Base-by-base conservation (phyloP, 2,888 invertebrate genomes). In the Chrysolina haemoptera region DNA sequence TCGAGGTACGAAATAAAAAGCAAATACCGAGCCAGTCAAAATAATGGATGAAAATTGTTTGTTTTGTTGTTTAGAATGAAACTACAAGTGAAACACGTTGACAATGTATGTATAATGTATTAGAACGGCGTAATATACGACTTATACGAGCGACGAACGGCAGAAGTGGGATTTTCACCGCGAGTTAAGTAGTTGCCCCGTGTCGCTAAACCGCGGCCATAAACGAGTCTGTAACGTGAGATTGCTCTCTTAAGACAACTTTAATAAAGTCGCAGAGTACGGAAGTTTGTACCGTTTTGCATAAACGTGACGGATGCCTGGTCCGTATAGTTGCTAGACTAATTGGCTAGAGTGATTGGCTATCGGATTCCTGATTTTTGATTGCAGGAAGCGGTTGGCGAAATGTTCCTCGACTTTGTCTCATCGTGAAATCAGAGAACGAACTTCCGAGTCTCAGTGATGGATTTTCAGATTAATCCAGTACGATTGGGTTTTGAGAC, bases 11-110 rank as follows among this genome's bases (percentile, higher is more conserved):
- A 64, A 64, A 71, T 67, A 76, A 65, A 72, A 64, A 55, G 67
- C 27, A 55, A 68, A 73, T 73, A 75, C 63, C 67, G 64, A 71
- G 69, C 76, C 72, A 76, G 78, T 76, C 78, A 77, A 77, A 77
- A 77, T 77, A 77, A 77, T 70, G 75, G 67, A 74, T 74, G 78
- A 70, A 78, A 76, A 78, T 71, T 76, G 75, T 75, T 75, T 76
- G 75, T 65, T 70, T 76, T 74, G 75, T 74, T 63, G 71, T 76
- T 77, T 72, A 70, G 70, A 73, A 72, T 70, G 72, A 67, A 73
- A 70, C 69, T 69, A 73, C 73, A 70, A 70, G 66, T 70, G 74
- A 70, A 67, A 71, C 78, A 67, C 46, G 71, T 73, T 71, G 70
- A 77, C 77, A 74, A 71, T 77, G 77, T 77, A 77, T 70, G 69